These are phyloP conservation scores for Reticulitermes lucifugus DNA, from an alignment of 2,888 invertebrate species.

Conservation along the genomic window DNA sequence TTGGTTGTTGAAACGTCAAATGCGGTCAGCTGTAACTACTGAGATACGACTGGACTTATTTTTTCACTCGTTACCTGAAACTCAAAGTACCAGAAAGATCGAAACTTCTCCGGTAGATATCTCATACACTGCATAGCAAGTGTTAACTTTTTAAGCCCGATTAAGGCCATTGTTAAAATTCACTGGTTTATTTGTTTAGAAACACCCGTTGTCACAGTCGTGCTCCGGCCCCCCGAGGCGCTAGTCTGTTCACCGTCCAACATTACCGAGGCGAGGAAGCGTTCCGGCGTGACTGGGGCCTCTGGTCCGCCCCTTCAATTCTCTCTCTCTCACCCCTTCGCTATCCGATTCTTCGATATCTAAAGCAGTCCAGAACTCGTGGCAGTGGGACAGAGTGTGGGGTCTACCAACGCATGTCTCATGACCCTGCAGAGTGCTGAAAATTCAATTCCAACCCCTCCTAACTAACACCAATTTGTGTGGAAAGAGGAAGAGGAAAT, in stretches of 20 bases:
- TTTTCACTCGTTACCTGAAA: too few species aligned
- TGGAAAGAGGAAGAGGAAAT: conserved; percentile 4
- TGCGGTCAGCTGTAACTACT: too few species aligned
- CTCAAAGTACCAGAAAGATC: too few species aligned
- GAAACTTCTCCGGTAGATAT: too few species aligned
- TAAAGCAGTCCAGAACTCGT: background rate
- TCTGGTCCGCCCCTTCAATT: background rate
- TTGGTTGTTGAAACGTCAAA: too few species aligned
- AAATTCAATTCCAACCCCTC: conserved; percentile 46
- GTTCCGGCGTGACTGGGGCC: background rate
- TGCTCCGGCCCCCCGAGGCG: background rate
- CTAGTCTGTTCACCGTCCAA: background rate
- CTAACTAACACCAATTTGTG: conserved; percentile 51
- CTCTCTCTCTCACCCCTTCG: too few species aligned
- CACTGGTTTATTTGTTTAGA: too few species aligned
- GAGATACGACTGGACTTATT: too few species aligned
- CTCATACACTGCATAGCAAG: too few species aligned
- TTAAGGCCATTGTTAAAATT: too few species aligned
- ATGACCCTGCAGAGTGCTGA: conserved; percentile 7
- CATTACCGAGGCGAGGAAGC: too few species aligned
- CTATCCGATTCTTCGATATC: background rate
- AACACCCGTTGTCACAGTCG: background rate
- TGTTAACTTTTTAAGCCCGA: too few species aligned
- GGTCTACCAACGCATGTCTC: background rate
- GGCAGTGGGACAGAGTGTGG: background rate